Conservation (phyloP, 1,140 invertebrate genomes). For the Drosophila neocordata region DNA sequence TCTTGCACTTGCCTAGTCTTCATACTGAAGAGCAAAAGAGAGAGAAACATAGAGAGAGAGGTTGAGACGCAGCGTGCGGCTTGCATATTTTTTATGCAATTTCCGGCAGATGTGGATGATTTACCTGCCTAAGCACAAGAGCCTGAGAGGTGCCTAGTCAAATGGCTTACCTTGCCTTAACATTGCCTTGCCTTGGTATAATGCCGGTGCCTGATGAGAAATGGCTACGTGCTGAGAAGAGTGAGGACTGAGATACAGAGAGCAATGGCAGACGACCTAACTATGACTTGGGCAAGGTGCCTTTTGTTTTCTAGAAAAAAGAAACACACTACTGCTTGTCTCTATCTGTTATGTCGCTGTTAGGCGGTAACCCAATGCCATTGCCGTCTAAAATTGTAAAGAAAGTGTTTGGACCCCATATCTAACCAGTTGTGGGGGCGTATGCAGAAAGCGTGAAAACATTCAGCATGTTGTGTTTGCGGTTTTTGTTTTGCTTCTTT, state of each 20-base stretch:
- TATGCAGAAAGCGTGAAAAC: constrained; percentile 55
- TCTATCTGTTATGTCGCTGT: neutral
- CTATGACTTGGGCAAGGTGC: constrained; percentile 8
- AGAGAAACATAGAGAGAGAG: constrained; percentile 3
- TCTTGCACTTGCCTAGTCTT: neutral
- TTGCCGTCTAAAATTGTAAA: constrained; percentile 3
- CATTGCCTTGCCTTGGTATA: constrained; percentile 2
- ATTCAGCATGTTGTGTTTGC: constrained; percentile 17
- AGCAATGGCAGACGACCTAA: neutral
- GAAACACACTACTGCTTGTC: neutral
- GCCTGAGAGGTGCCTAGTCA: constrained; percentile 1
- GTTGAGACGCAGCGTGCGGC: constrained; percentile 52
- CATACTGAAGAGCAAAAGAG: neutral
- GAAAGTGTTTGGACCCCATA: constrained; percentile 8
- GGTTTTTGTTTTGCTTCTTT: neutral
- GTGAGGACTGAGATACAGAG: neutral
- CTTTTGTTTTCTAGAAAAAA: constrained; percentile 3
- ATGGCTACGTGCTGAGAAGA: constrained; percentile 57
- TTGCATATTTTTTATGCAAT: constrained; percentile 78
- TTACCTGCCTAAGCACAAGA: constrained; percentile 41
- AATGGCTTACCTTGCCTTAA: neutral
- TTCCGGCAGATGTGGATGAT: constrained; percentile 80
- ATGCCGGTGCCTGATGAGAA: constrained; percentile 55
- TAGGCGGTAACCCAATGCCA: constrained; percentile 18
- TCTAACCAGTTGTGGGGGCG: neutral